phyloP scores from a whole-genome alignment of 1,140 invertebrate genomes.

The Rhyacophila brunnea region DNA sequence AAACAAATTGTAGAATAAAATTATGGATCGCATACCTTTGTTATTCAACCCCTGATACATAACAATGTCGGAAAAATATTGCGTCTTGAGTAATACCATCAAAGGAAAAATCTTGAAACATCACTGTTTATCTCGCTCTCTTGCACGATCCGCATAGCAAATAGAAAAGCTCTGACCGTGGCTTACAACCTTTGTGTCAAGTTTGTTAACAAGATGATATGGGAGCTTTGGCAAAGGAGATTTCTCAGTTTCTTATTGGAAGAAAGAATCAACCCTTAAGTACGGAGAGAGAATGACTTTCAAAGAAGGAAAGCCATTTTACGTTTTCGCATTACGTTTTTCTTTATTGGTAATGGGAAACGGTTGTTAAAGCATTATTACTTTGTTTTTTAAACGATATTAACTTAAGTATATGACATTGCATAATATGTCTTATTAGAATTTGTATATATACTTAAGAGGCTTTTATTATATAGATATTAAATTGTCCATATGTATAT shows the following conservation, averaged over 20 bases:
- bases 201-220: slow-evolving; percentile 35
- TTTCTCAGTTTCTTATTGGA: slow-evolving; percentile 34
- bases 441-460: no score
- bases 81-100: slow-evolving; percentile 9
- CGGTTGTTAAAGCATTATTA: no score
- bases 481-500: no score
- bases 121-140: background rate
- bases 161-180: background rate
- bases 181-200: background rate
- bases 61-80: slow-evolving; percentile 31
- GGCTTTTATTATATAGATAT: no score
- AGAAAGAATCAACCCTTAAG: slow-evolving; percentile 25
- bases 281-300: background rate
- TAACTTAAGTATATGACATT: no score
- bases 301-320: slow-evolving; percentile 22
- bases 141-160: background rate
- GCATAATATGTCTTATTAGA: no score
- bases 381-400: no score
- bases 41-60: slow-evolving; percentile 13
- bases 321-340: slow-evolving; percentile 1
- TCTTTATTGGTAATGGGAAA: no score
- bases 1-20: no score
- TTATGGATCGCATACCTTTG: no score
- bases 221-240: slow-evolving; percentile 31
- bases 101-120: no score